A percentile compares a stretch with the other conserved stretches of the same genome.
These are phyloP conservation scores for Sepiola atlantica DNA, from an alignment of 2,888 invertebrate species.

Conservation along the genomic window DNA sequence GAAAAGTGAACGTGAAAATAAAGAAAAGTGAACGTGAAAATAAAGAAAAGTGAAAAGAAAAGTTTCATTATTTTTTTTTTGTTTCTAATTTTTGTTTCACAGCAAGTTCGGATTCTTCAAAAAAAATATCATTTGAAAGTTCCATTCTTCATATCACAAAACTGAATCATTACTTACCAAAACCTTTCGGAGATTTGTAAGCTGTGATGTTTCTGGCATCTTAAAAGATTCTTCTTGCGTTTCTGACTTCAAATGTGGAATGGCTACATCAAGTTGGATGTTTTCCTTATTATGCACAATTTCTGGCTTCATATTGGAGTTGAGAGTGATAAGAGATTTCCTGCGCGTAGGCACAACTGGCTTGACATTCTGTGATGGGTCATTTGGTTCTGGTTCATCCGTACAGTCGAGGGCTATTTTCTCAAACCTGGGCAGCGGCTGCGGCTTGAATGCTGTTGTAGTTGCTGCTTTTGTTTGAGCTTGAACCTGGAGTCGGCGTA, in stretches of 20 bases:
- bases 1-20: too few relatives aligned
- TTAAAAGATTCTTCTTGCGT: slow-evolving; percentile 50
- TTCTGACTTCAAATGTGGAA: not conserved
- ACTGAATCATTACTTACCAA: slow-evolving; percentile 53
- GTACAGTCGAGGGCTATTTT: slow-evolving; percentile 56
- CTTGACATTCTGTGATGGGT: slow-evolving; percentile 13
- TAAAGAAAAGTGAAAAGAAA: too few relatives aligned
- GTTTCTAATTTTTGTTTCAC: too few relatives aligned
- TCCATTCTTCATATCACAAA: too few relatives aligned
- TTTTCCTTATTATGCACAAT: slow-evolving; percentile 51
- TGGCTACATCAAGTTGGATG: not conserved
- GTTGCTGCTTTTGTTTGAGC: slow-evolving; percentile 47
- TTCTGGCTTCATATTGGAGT: slow-evolving; percentile 63
- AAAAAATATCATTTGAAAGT: too few relatives aligned
- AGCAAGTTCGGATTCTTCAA: too few relatives aligned
- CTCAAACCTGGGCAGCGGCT: slow-evolving; percentile 54
- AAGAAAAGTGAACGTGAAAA: too few relatives aligned
- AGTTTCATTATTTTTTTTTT: too few relatives aligned
- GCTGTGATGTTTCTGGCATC: slow-evolving; percentile 55
- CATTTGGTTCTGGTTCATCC: slow-evolving; percentile 49
- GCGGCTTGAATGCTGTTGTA: slow-evolving; percentile 44
- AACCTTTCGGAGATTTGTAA: slow-evolving; percentile 55
- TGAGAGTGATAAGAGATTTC: slow-evolving; percentile 60
- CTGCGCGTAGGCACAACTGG: slow-evolving; percentile 53
- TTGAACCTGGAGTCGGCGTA: slow-evolving; percentile 56